Base-by-base conservation (phyloP, 2,113 vertebrate species). In the Xyrauchen texanus region DNA sequence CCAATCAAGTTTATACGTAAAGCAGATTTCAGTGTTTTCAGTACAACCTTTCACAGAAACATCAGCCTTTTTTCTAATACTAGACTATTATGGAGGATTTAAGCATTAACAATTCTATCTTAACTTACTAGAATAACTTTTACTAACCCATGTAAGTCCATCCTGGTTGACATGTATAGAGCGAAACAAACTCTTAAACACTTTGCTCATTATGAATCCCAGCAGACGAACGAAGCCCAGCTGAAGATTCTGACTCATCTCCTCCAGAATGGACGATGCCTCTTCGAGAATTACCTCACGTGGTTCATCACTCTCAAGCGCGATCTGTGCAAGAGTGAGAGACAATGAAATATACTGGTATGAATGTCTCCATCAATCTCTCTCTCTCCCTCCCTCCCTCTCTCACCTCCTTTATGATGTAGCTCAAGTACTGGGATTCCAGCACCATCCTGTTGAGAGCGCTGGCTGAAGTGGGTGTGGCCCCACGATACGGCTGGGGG, bases 211-310 rank as follows among this genome's bases (percentile, higher is more conserved):
- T 4, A 86, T 88, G 87, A 94, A 97, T 53, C 89, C 94, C 90
- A 98, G 93, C 88, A 98, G 92, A 21, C 97, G 91, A 79, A 99
- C 90, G 66, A 93, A 88, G 71, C 94, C 90, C 85, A 99, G 83
- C 16, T 95, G 95, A 83, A 98, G 91, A 70, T 94, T 94, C 77
- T 99, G 98, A 69, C 94, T 94, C 98, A 99, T 99, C 84, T 99
- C 95, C 72, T 95, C 92, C 87, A 99, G 74, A 87, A 98, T 94
- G 75, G 88, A 89, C 1, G 3, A 45, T 0, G 92, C 96, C 80
- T 96, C 92, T 80, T 96, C 93, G 79, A 84, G 92, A 88, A 99
- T 91, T 58, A 90, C 86, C 80, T 95, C 94, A 6, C 78, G 46
- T 0, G 96, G 87, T 42, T 93, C 92, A 7, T 92, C 92, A 8